phyloP scores from a whole-genome alignment of 2,888 invertebrate species.

The Drosophila infuscata region DNA sequence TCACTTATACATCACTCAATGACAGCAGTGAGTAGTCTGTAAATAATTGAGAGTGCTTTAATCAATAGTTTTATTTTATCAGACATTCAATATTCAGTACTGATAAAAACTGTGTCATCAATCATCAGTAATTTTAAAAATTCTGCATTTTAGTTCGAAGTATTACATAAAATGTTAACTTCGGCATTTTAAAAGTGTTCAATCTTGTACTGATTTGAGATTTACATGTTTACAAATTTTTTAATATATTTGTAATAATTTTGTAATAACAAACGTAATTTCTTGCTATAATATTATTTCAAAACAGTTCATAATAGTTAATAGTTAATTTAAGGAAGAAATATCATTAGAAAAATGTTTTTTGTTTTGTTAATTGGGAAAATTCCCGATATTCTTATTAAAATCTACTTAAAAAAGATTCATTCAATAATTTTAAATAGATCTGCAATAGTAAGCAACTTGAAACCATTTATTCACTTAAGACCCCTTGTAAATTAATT shows the following conservation, averaged over 20 bases:
- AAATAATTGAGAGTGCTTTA: conserved; percentile 20
- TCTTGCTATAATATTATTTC: neutral
- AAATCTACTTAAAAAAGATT: neutral
- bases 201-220: neutral
- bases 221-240: neutral
- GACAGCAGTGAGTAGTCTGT: conserved; percentile 6
- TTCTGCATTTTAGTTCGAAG: neutral
- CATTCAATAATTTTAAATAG: neutral
- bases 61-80: neutral
- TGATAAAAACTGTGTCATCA: neutral
- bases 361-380: neutral
- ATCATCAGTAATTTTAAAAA: neutral
- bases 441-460: no score
- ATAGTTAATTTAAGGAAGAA: no score
- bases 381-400: neutral
- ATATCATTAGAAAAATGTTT: neutral
- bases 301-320: neutral
- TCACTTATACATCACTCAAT: conserved; percentile 33
- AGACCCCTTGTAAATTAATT: neutral
- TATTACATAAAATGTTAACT: neutral
- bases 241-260: neutral
- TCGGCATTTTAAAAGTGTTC: neutral
- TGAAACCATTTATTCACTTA: neutral
- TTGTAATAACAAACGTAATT: neutral
- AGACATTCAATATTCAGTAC: neutral